Evolutionary conservation across 2,113 vertebrate genomes (phyloP).

Genomic region (Catagonus wagneri): DNA sequence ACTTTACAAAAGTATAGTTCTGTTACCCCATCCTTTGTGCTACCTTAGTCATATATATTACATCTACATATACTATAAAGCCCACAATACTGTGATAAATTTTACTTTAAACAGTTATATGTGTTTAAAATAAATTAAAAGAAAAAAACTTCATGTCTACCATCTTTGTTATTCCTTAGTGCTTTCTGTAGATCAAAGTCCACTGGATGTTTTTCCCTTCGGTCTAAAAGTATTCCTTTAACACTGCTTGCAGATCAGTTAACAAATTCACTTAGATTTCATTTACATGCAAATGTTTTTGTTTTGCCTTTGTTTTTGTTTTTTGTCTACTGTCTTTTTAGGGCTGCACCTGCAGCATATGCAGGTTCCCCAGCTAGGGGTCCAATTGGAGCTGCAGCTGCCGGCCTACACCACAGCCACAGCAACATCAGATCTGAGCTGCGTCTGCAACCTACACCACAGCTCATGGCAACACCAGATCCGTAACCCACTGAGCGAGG

Average conservation of each 20-base stretch:
- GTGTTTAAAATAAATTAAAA: not conserved
- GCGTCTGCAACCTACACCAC: too few species aligned
- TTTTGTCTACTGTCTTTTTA: too few species aligned
- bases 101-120: slow-evolving; percentile 13
- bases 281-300: not conserved
- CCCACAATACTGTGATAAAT: not conserved
- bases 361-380: too few species aligned
- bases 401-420: too few species aligned
- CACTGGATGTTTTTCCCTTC: not conserved
- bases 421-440: too few species aligned
- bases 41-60: not conserved
- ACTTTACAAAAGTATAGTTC: not conserved
- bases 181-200: not conserved
- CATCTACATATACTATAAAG: not conserved
- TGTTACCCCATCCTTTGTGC: not conserved
- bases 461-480: too few species aligned
- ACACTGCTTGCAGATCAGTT: not conserved
- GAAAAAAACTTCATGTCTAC: not conserved
- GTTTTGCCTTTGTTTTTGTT: not conserved
- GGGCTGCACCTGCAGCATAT: too few species aligned
- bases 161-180: not conserved
- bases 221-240: not conserved
- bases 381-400: too few species aligned
- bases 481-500: too few species aligned
- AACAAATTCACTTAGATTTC: not conserved